A percentile compares a stretch with the other conserved stretches of the same genome.
Evolutionary conservation across 2,888 invertebrate genomes (phyloP).

Genomic region (Himalopsyche japonica): DNA sequence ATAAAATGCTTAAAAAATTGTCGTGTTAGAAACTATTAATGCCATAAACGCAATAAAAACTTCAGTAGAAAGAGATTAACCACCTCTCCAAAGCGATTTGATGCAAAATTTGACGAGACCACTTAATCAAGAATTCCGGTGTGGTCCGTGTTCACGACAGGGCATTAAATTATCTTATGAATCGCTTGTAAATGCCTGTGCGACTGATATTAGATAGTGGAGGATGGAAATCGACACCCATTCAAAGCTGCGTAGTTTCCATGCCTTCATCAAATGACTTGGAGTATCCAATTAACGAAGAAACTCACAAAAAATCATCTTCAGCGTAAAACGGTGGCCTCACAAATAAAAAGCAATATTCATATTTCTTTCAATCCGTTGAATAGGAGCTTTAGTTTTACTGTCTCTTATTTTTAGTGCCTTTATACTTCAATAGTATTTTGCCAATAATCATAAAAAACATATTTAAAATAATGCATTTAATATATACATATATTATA

Average conservation of each 20-base stretch:
- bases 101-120: not conserved
- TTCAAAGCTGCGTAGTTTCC: not conserved
- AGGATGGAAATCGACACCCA: not conserved
- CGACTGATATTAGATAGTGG: not conserved
- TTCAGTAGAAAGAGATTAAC: not conserved
- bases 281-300: not conserved
- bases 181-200: not conserved
- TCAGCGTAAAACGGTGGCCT: not conserved
- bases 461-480: no score
- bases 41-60: not conserved
- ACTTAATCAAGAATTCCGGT: not conserved
- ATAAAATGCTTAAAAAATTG: no score
- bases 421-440: no score
- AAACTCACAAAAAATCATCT: not conserved
- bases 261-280: not conserved
- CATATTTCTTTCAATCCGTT: no score
- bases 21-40: no score
- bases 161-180: not conserved
- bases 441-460: no score
- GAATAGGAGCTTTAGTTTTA: no score
- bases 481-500: no score
- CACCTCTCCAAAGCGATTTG: not conserved
- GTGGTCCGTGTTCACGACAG: not conserved
- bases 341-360: not conserved
- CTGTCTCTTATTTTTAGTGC: no score